These are phyloP conservation scores for Tetropium fuscum DNA, from an alignment of 2,888 invertebrate genomes.

Conservation along the genomic window DNA sequence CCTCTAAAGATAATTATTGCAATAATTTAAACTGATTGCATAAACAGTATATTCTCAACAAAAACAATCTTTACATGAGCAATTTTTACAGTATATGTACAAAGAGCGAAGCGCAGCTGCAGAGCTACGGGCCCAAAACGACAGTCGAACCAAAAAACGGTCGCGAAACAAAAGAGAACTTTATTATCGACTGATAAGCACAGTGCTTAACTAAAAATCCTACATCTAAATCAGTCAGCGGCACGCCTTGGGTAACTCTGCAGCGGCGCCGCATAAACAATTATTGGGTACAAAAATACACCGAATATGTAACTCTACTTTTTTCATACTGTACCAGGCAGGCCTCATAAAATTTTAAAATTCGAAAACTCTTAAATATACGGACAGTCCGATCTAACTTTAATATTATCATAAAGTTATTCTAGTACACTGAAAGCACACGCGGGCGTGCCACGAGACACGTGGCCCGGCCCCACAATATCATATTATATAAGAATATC, in stretches of 20 bases:
- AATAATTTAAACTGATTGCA: conserved; percentile 53
- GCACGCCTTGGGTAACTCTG: conserved; percentile 56
- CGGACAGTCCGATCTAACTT: conserved; percentile 67
- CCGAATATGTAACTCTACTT: conserved; percentile 64
- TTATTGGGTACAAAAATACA: conserved; percentile 67
- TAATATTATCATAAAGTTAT: conserved; percentile 58
- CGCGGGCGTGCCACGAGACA: no score
- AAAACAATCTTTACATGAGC: conserved; percentile 67
- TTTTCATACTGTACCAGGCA: conserved; percentile 66
- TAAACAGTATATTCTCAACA: conserved; percentile 62
- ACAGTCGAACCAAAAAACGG: conserved; percentile 55
- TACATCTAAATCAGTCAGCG: conserved; percentile 65
- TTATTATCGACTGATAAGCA: conserved; percentile 55
- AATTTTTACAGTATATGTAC: conserved; percentile 64
- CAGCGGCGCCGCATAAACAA: conserved; percentile 60
- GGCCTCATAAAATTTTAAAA: conserved; percentile 67
- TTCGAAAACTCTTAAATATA: conserved; percentile 67
- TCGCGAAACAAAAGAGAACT: conserved; percentile 48
- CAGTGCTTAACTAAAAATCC: conserved; percentile 54
- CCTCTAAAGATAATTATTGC: conserved; percentile 51
- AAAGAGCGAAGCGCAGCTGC: conserved; percentile 54
- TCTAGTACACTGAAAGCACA: conserved; percentile 67
- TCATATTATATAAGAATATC: conserved; percentile 64
- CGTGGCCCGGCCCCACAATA: conserved; percentile 55
- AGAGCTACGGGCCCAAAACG: conserved; percentile 49